phyloP scores from a whole-genome alignment of 1,140 invertebrate species.

The Episyrphus balteatus region DNA sequence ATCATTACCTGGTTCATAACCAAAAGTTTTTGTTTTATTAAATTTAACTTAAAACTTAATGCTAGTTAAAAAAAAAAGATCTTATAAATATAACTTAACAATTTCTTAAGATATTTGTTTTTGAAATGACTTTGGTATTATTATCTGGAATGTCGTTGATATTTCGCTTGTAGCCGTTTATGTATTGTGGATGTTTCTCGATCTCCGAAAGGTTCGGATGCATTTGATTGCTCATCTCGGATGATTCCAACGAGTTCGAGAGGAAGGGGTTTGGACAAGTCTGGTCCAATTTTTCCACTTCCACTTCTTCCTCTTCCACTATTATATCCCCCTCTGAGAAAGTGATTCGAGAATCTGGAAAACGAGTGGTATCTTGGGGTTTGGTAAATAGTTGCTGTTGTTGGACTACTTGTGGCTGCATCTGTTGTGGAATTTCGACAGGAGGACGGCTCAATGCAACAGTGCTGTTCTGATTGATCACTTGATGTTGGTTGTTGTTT shows the following conservation, averaged over 20 bases:
- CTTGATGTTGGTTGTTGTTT: background rate
- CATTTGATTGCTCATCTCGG: no score
- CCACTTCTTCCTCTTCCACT: slow-evolving; percentile 30
- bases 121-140: slow-evolving; percentile 1
- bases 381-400: slow-evolving; percentile 6
- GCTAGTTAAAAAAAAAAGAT: no score
- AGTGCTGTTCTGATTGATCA: background rate
- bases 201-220: no score
- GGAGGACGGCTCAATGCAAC: slow-evolving; percentile 14
- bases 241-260: no score
- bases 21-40: no score
- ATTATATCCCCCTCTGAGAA: slow-evolving; percentile 34
- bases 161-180: slow-evolving; percentile 2
- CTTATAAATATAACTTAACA: no score
- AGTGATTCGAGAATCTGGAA: slow-evolving; percentile 12
- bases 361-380: background rate
- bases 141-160: slow-evolving; percentile 13
- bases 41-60: no score
- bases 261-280: no score
- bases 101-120: no score
- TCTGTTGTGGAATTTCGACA: slow-evolving; percentile 27
- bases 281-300: background rate
- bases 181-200: no score
- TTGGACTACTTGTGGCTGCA: slow-evolving; percentile 7
- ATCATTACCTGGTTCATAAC: no score